These are phyloP conservation scores for Nemoura dubitans DNA, from an alignment of 2,888 invertebrate species.

Conservation along the genomic window DNA sequence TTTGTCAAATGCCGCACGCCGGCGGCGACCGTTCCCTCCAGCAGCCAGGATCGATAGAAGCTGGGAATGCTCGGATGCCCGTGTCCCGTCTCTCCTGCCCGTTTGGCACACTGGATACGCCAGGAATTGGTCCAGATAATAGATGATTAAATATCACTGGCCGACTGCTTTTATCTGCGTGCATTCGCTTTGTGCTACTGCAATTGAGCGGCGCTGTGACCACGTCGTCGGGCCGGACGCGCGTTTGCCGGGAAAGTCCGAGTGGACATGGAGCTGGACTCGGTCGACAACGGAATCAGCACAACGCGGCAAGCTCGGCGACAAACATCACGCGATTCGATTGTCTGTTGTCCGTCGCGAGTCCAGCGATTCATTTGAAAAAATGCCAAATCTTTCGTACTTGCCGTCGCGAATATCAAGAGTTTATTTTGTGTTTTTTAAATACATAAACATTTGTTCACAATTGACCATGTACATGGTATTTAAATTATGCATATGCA, in stretches of 20 bases:
- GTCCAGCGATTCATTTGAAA: no score
- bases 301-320: no score
- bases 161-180: not conserved
- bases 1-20: not conserved
- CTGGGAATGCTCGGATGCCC: not conserved
- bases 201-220: not conserved
- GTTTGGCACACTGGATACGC: not conserved
- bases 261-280: no score
- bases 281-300: not conserved
- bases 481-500: no score
- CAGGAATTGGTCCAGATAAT: not conserved
- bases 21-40: not conserved
- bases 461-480: no score
- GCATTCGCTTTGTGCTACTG: not conserved
- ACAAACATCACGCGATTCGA: no score
- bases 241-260: not conserved
- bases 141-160: not conserved
- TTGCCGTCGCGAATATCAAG: no score
- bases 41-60: not conserved
- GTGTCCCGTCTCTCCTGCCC: not conserved
- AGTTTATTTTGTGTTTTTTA: no score
- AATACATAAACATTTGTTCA: no score
- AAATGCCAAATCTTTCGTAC: no score
- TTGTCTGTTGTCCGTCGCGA: no score
- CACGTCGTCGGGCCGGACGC: not conserved